Base-by-base conservation (phyloP, 2,888 invertebrate species). In the Acrocera orbiculus region DNA sequence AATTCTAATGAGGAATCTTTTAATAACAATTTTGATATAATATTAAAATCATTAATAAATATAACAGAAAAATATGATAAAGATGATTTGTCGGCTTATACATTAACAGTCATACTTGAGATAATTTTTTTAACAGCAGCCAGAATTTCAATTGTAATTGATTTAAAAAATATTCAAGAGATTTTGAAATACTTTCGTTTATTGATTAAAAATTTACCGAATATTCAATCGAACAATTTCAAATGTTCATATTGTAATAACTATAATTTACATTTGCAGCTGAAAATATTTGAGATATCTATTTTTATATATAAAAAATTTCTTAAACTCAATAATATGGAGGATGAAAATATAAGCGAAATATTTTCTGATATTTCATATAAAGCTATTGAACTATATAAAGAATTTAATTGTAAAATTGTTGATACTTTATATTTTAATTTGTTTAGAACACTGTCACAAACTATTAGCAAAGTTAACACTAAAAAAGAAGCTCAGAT, bases 321-420 rank as follows among this genome's bases (percentile, higher is more conserved):
- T n/a, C 16, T 34, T 23, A 34, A 37, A 24, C 6, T 27, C 9
- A 30, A n/a, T n/a, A n/a, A n/a, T n/a, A n/a, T n/a, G n/a, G n/a
- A n/a, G n/a, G n/a, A n/a, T n/a, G n/a, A n/a, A n/a, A n/a, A n/a
- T 16, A 19, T 23, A 25, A 16, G 13, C 5, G 24, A 19, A n/a
- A n/a, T 11, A 8, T 8, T 29, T 7, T 10, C n/a, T 17, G 14
- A 10, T 14, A 30, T 34, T n/a, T n/a, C 34, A n/a, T 27, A 22
- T 7, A 34, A 37, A 14, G 13, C 19, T 16, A 13, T 16, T 4
- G n/a, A 9, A 4, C 10, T 30, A 10, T 34, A n/a, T 5, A 9
- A 13, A n/a, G 20, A 29, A 4, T 33, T 28, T 22, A 29, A 33
- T 13, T 37, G 37, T 27, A n/a, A 19, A 11, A 5, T 5, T 25